Evolutionary conservation across 2,797 vertebrate genomes (phyloP).

Genomic region (Telmatherina bonti): DNA sequence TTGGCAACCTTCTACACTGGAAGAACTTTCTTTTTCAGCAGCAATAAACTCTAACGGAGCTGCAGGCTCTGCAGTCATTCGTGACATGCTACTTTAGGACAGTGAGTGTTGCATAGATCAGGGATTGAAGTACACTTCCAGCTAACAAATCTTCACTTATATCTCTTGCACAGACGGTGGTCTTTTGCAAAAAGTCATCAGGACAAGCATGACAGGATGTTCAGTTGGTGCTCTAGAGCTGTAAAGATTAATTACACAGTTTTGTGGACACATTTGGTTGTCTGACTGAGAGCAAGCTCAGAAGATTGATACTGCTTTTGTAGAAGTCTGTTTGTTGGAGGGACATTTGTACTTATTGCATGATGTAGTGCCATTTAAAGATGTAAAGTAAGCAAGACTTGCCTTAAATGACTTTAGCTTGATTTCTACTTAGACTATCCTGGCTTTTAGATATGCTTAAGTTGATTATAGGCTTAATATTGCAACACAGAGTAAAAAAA

Average conservation of each 20-base stretch:
- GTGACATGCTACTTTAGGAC: conserved; percentile 42
- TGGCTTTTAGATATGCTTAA: conserved; percentile 9
- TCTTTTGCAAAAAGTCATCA: not conserved
- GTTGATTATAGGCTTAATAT: conserved; percentile 26
- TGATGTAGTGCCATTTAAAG: not conserved
- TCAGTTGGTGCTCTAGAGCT: not conserved
- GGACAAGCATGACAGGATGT: not conserved
- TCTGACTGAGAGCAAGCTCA: not conserved
- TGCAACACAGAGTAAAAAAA: conserved; percentile 12
- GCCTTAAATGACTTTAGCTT: not conserved
- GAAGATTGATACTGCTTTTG: not conserved
- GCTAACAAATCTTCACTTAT: conserved; percentile 24
- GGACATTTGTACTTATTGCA: not conserved
- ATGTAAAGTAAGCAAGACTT: not conserved
- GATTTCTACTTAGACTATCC: not conserved
- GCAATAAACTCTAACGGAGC: conserved; percentile 50
- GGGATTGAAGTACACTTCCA: conserved; percentile 20
- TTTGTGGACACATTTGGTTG: not conserved
- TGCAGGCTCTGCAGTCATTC: conserved; percentile 69
- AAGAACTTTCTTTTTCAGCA: conserved; percentile 48
- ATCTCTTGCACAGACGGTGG: conserved; percentile 7
- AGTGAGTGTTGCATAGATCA: conserved; percentile 39
- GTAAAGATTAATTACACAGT: not conserved
- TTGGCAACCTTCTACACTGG: conserved; percentile 31
- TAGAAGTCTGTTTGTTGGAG: not conserved